Evolutionary conservation across 2,113 vertebrate species (phyloP).

Genomic region (Colistium nudipinnis): DNA sequence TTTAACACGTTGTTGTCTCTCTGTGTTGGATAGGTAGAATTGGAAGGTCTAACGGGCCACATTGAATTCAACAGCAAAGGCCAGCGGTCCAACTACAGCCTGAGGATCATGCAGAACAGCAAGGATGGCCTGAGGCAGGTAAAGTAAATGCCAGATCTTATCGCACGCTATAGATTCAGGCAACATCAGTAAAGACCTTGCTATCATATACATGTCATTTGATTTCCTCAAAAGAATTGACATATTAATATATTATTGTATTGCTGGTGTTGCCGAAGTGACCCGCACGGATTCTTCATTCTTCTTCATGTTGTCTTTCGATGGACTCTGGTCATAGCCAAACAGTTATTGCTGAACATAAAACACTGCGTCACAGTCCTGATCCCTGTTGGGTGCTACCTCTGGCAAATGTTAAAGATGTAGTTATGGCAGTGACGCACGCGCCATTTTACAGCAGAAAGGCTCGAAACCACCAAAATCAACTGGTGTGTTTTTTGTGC

Average conservation of each 20-base stretch:
- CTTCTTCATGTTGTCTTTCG: conserved; percentile 9
- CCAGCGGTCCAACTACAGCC: conserved; percentile 94
- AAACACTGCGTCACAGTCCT: conserved; percentile 13
- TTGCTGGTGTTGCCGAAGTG: conserved; percentile 9
- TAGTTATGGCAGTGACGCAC: conserved; percentile 45
- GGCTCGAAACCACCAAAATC: conserved; percentile 16
- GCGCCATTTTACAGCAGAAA: conserved; percentile 28
- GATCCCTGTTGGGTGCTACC: conserved; percentile 29
- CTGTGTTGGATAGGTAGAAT: conserved; percentile 97
- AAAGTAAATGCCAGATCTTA: conserved; percentile 63
- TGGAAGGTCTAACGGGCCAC: conserved; percentile 99
- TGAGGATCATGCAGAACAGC: conserved; percentile 94
- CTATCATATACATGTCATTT: not conserved
- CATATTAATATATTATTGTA: conserved; percentile 11
- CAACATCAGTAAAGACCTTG: not conserved
- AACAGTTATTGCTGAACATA: conserved; percentile 29
- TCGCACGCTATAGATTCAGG: not conserved
- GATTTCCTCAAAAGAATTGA: conserved; percentile 21
- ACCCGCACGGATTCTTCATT: not conserved
- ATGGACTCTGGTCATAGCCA: not conserved
- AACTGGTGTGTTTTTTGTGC: conserved; percentile 41
- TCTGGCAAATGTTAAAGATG: conserved; percentile 42
- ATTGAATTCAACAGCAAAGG: conserved; percentile 99
- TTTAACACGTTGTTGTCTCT: conserved; percentile 74
- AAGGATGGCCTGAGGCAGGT: conserved; percentile 93